Base-by-base conservation (phyloP, 1,140 invertebrate species). In the Papilio xuthus region DNA sequence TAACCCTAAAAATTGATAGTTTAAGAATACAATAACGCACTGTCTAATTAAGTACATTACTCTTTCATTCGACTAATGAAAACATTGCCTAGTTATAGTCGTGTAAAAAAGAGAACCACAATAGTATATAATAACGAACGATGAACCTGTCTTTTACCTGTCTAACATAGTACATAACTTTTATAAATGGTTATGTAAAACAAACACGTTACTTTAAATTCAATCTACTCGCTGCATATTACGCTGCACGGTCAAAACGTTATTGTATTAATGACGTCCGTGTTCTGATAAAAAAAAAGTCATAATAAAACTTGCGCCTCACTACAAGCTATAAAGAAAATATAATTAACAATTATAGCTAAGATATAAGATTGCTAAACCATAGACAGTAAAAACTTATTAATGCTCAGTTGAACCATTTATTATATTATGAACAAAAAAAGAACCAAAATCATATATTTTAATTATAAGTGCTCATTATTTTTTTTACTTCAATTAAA, bases 201-300 rank as follows among this genome's bases (percentile, higher is more conserved):
- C 71, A 18, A 53, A 75, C 44, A 26, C 53, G 73, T 56, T 75
- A 26, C 12, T 75, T 75, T 75, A 75, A 56, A 75, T 75, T 75
- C 73, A 75, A 13, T 37, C 26, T 26, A 75, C 47, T 75, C 28
- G 53, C 15, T 75, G 23, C 28, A 56, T 53, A 75, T 75, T 75
- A 75, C 73, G 28, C 28, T 23, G 73, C 73, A 37, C 32, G n/a
- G 47, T 75, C 73, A 75, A 56, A 75, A 56, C 44, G 50, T 56
- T 56, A 28, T 56, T 50, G 73, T 56, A 75, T 56, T 56, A 32
- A 75, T 75, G 47, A 56, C 73, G 73, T 75, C 50, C 44, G 73
- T 53, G 20, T 67, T 67, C 23, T 67, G 10, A 67, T 67, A 67
- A 67, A 67, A 67, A 67, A 28, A 15, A 13, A 67, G 4, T 67